Evolutionary conservation across 2,797 vertebrate species (phyloP), one percentile per base, ranked within the genome.

Genomic region (Pteropus rufus): DNA sequence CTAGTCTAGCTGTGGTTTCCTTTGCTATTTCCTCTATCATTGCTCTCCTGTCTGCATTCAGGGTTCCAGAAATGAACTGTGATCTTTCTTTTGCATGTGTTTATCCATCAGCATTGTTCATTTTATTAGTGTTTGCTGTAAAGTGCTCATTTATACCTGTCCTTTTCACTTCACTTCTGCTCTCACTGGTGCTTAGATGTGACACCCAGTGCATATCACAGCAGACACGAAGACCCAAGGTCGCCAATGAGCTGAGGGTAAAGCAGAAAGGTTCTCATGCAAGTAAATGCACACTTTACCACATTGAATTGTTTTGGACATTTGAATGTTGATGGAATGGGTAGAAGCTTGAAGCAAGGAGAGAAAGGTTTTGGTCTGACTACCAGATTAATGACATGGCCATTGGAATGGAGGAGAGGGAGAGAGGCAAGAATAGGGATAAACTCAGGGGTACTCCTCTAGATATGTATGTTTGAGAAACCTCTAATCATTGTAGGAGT

Each of bases 161-260:
- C 67, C 41, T 39, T 34, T 56, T 6, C 26, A 49, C 70, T 39
- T 41, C 19, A 10, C 10, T 60, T 67, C 29, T 36, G 34, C 24
- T 9, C 21, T 81, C 46, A 1, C 31, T 15, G 65, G 36, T 67
- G 26, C 15, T 46, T n/a, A 14, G 11, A 41, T 16, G 46, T n/a
- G 18, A 49, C 14, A 8, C 46, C 29, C 12, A n/a, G 60, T 3
- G 10, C 49, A 31, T 14, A 52, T 3, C 79, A 44, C 39, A 86
- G 36, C 52, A 60, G 34, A 34, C 19, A 29, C 0, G 2, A 65
- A 60, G 73, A 3, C 2, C 14, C 80, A 73, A 67, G 64, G 64
- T 41, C 15, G 10, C 2, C 4, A 0, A 16, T 2, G 49, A 73
- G 24, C 23, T 7, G 3, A 34, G 21, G 31, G 39, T 1, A 49